A percentile compares a stretch with the other conserved stretches of the same genome.
phyloP scores from a whole-genome alignment of 2,888 invertebrate genomes.

The Melikaiella ostensackeni region DNA sequence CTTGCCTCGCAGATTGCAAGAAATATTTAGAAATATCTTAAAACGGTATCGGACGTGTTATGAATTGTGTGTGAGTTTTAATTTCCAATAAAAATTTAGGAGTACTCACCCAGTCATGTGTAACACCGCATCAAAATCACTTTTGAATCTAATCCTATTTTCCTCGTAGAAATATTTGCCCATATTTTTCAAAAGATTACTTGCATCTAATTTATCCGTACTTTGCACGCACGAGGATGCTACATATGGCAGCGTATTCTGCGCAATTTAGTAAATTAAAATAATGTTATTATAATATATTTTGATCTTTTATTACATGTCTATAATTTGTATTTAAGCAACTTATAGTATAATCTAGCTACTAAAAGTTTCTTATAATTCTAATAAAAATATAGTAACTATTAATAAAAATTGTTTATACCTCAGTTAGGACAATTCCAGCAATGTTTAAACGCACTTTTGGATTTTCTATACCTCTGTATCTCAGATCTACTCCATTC shows the following conservation, averaged over 20 bases:
- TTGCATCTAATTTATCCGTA: not conserved
- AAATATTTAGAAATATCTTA: too few species aligned
- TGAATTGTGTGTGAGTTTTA: too few species aligned
- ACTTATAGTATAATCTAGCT: too few species aligned
- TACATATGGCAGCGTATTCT: not conserved
- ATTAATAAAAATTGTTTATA: slow-evolving; percentile 33
- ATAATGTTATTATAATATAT: too few species aligned
- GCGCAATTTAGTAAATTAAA: slow-evolving; percentile 30
- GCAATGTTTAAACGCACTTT: slow-evolving; percentile 68
- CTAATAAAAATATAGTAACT: too few species aligned
- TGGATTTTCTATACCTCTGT: slow-evolving; percentile 62
- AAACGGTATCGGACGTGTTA: too few species aligned
- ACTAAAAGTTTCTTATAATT: too few species aligned
- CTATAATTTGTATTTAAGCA: too few species aligned
- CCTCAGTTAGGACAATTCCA: slow-evolving; percentile 57
- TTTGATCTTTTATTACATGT: too few species aligned
- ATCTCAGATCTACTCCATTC: slow-evolving; percentile 71
- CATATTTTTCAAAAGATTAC: not conserved
- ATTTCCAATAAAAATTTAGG: not conserved
- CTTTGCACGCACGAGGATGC: not conserved
- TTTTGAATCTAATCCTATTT: not conserved
- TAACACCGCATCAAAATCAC: not conserved
- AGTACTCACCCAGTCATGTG: not conserved
- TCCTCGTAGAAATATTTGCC: not conserved
- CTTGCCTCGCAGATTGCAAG: too few species aligned